Evolutionary conservation across 1,140 invertebrate species (phyloP).

Genomic region (Reticulitermes speratus): DNA sequence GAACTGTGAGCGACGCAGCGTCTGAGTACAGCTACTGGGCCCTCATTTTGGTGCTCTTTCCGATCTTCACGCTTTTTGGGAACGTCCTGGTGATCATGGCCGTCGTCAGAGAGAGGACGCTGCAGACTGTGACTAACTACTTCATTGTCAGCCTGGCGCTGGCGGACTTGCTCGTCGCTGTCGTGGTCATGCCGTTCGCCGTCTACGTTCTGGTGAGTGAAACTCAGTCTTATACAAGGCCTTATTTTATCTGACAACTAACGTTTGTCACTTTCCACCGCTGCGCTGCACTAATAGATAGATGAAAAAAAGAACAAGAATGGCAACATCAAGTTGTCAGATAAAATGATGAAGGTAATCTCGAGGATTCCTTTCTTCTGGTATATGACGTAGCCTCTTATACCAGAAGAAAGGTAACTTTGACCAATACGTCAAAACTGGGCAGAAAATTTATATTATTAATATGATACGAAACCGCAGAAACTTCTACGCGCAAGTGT

Average conservation of each 20-base stretch:
- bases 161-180: slow-evolving; percentile 93
- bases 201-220: slow-evolving; percentile 92
- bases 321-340: no score
- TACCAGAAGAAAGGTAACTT: no score
- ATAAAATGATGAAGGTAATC: no score
- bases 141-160: slow-evolving; percentile 98
- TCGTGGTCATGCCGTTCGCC: slow-evolving; percentile 97
- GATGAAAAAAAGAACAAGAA: no score
- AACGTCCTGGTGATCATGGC: slow-evolving; percentile 95
- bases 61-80: slow-evolving; percentile 91
- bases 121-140: slow-evolving; percentile 97
- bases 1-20: not conserved
- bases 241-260: not conserved
- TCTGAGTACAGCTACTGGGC: slow-evolving; percentile 67
- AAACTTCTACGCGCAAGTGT: no score
- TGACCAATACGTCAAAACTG: no score
- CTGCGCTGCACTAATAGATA: not conserved
- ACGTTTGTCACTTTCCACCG: no score
- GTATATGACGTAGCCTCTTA: no score
- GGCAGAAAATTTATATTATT: no score
- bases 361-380: no score
- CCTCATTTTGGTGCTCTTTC: slow-evolving; percentile 82
- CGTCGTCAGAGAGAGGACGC: slow-evolving; percentile 82
- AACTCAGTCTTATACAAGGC: not conserved
- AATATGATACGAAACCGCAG: no score